Base-by-base conservation (phyloP, 2,888 invertebrate genomes). In the Cistogaster globosa region DNA sequence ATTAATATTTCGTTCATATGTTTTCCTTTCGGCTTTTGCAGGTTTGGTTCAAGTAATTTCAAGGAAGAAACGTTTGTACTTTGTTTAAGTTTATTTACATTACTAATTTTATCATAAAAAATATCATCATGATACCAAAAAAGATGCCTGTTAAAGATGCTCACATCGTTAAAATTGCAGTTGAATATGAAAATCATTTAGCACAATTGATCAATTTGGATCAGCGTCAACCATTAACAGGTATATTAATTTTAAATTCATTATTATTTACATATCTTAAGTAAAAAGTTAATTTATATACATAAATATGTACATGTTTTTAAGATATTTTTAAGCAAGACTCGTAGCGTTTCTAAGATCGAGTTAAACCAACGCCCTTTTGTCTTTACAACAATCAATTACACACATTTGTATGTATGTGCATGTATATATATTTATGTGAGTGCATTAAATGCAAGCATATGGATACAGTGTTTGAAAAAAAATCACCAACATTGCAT, bases 151-250 rank as follows among this genome's bases (percentile, higher is more conserved):
- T 95, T 89, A 96, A 96, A 92, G 97, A 97, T 92, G 94, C 96
- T 7, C 97, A 96, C 90, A 96, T 97, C 88, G 96, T 98, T 14
- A 98, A 97, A 93, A 97, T 98, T 88, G 97, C 97, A 77, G 97
- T 98, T 87, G 96, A 97, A 93, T 96, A 97, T 95, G 94, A 94
- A 69, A 93, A 93, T 84, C 93, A 94, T 57, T 95, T 95, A 88
- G 96, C 97, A 90, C 96, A 96, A 87, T 93, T 98, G 85, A 97
- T 97, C 87, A 97, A 96, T 93, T 96, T 98, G 89, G 97, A 97
- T 93, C 97, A 97, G 93, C 96, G 97, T 88, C 97, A 97, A 90
- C 98, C 98, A 48, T 93, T 98, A 78, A 95, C 97, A 79, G 96
- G 92, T 93, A 88, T 84, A 87, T 60, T 48, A 3, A 62, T n/a